phyloP scores from a whole-genome alignment of 2,888 invertebrate genomes.

The Amorpha juglandis region DNA sequence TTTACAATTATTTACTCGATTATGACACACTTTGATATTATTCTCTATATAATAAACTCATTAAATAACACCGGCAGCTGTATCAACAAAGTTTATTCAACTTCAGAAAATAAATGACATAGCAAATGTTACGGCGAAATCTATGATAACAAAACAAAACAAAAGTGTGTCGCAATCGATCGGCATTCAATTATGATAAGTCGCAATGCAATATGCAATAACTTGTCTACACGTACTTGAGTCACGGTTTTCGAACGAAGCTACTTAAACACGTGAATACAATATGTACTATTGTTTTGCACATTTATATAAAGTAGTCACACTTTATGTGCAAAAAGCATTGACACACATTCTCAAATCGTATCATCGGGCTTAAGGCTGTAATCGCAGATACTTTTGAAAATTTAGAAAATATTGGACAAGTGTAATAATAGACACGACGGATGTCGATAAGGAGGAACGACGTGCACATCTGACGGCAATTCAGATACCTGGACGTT shows the following conservation, averaged over 20 bases:
- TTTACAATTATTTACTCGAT: not conserved
- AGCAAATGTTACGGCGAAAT: not conserved
- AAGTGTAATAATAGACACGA: not conserved
- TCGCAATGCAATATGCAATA: not conserved
- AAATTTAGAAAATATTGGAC: constrained; percentile 28
- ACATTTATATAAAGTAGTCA: constrained; percentile 26
- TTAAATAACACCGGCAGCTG: not conserved
- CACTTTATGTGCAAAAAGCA: constrained; percentile 36
- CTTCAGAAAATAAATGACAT: no score
- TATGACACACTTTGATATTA: not conserved
- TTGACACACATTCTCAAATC: constrained; percentile 48
- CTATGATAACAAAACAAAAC: not conserved
- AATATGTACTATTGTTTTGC: constrained; percentile 16
- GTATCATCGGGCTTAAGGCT: constrained; percentile 59
- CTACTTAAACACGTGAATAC: constrained; percentile 14
- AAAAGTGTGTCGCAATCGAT: not conserved
- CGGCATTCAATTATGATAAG: constrained; percentile 6
- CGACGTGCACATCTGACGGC: constrained; percentile 9
- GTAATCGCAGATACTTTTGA: constrained; percentile 35
- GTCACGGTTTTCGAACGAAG: constrained; percentile 7
- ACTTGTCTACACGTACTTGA: not conserved
- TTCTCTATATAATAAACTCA: not conserved
- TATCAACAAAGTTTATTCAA: not conserved
- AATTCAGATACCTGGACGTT: constrained; percentile 1
- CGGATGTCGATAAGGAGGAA: not conserved